A percentile compares a stretch with the other conserved stretches of the same genome.
Evolutionary conservation across 1,140 invertebrate species (phyloP).

Genomic region (Thaumatotibia leucotreta): DNA sequence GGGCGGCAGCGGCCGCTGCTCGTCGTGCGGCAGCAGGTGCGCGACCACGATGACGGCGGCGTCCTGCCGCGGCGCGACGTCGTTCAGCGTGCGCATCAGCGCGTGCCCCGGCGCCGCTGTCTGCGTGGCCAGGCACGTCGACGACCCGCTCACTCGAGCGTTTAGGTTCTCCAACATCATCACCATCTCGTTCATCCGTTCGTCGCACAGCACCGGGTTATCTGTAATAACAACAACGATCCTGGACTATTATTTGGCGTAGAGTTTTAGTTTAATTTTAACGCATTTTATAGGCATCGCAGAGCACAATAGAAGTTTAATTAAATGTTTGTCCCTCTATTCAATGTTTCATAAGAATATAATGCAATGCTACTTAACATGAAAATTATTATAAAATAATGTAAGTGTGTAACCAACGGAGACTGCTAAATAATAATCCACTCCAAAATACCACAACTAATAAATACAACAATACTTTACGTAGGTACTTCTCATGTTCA

Average conservation of each 20-base stretch:
- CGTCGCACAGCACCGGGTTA: slow-evolving; percentile 86
- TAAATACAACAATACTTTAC: too few species aligned
- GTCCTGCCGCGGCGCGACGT: slow-evolving; percentile 47
- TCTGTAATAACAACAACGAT: slow-evolving; percentile 73
- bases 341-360: too few species aligned
- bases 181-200: slow-evolving; percentile 81
- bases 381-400: too few species aligned
- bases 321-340: too few species aligned
- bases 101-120: slow-evolving; percentile 54
- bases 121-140: slow-evolving; percentile 73
- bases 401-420: too few species aligned
- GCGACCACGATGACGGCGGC: slow-evolving; percentile 47
- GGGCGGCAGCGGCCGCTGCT: slow-evolving; percentile 24
- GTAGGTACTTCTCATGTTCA: too few species aligned
- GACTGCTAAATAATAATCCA: too few species aligned
- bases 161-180: slow-evolving; percentile 82
- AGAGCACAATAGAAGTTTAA: neutral
- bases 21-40: slow-evolving; percentile 22
- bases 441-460: too few species aligned
- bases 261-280: neutral
- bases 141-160: slow-evolving; percentile 81
- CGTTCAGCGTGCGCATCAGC: slow-evolving; percentile 61
- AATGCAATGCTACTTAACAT: too few species aligned
- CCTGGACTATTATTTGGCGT: neutral
- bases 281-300: neutral